Base-by-base conservation (phyloP, 2,113 vertebrate genomes). In the Pelmatolapia mariae region DNA sequence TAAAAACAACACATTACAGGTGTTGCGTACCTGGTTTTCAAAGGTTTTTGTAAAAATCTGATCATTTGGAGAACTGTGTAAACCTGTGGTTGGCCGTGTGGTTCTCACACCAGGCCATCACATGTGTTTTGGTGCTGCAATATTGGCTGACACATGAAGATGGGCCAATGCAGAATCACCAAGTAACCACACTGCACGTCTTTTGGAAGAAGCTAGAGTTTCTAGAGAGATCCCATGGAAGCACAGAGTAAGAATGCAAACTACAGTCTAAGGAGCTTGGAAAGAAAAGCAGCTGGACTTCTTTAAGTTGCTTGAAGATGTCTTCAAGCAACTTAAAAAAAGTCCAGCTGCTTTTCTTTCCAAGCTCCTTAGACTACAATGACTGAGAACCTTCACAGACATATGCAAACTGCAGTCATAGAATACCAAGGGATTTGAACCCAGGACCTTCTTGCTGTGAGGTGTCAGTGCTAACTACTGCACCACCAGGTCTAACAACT, bases 311-410 rank as follows among this genome's bases (percentile, higher is more conserved):
- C 57, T 61, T 61, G 57, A 61, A 61, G 1, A 59, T n/a, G n/a
- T 59, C 1, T 61, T 61, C 57, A 61, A 31, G 26, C 57, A 61
- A 61, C 57, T 31, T 31, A 61, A 61, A 31, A 54, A 1, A 6
- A 31, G 57, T 18, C 57, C 8, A 59, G 57, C 0, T 59, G 26
- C 15, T 31, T 59, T 59, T 18, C 57, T 59, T 59, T 59, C 15
- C 15, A 59, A 59, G 15, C 26, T 59, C 57, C 57, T 0, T 18
- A 31, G 26, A 61, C 15, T 61, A 61, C 3, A 0, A 10, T 31
- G 50, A 52, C 50, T 52, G 50, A 3, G 50, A 52, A n/a, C 57
- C 8, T 10, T 61, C 26, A 61, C 26, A 61, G 57, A 10, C 57
- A 18, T 26, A 45, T 45, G 8, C 13, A 71, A 43, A 16, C 22